Evolutionary conservation across 2,113 vertebrate species (phyloP).

Genomic region (Malurus elegans): DNA sequence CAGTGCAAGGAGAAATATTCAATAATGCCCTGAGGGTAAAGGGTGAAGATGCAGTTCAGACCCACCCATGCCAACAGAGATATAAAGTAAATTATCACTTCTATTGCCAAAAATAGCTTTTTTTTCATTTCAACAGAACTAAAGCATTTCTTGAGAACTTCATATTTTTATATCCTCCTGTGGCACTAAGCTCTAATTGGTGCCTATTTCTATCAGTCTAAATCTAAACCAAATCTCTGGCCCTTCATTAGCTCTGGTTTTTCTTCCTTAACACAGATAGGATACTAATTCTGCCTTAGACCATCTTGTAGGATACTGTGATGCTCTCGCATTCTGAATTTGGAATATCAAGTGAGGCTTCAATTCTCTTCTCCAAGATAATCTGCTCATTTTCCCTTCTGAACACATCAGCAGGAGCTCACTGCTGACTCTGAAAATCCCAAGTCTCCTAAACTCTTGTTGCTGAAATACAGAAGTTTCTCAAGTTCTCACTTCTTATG

Average conservation of each 20-base stretch:
- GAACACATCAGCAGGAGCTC: neutral
- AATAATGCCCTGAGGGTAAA: neutral
- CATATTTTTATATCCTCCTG: neutral
- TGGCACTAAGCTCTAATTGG: neutral
- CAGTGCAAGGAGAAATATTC: neutral
- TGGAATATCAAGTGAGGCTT: neutral
- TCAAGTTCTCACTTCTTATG: neutral
- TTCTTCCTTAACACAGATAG: neutral
- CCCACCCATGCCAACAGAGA: neutral
- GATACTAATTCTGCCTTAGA: neutral
- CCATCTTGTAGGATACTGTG: neutral
- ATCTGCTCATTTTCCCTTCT: neutral
- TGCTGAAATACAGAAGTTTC: neutral
- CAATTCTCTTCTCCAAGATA: neutral
- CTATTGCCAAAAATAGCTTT: neutral
- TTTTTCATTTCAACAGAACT: neutral
- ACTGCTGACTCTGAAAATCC: neutral
- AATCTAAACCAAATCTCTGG: neutral
- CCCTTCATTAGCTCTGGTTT: neutral
- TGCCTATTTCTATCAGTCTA: neutral
- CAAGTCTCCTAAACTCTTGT: neutral
- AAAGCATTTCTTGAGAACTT: neutral
- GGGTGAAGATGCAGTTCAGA: neutral
- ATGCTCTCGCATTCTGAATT: neutral
- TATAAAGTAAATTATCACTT: neutral